phyloP scores from a whole-genome alignment of 2,797 vertebrate genomes.

The Sebastes steindachneri region DNA sequence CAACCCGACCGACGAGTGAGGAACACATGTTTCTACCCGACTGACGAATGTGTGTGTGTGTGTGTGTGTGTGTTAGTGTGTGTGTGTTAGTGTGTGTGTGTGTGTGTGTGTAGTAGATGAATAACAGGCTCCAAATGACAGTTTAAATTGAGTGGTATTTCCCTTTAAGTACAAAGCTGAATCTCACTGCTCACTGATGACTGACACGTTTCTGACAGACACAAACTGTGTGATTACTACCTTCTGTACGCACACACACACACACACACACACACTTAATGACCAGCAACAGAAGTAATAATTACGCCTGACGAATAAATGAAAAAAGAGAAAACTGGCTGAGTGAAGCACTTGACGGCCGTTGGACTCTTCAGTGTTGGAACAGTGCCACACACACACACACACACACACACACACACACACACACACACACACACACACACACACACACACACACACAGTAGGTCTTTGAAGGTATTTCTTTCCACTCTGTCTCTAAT shows the following conservation, averaged over 20 bases:
- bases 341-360: slow-evolving; percentile 31
- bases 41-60: background rate
- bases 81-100: background rate
- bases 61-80: no score
- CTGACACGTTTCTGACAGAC: slow-evolving; percentile 53
- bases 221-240: slow-evolving; percentile 40
- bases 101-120: slow-evolving; percentile 40
- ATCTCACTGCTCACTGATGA: slow-evolving; percentile 25
- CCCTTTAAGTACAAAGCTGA: slow-evolving; percentile 52
- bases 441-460: slow-evolving; percentile 10
- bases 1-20: slow-evolving; percentile 40
- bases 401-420: slow-evolving; percentile 5
- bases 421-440: slow-evolving; percentile 13
- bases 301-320: slow-evolving; percentile 30
- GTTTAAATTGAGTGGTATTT: slow-evolving; percentile 53
- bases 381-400: slow-evolving; percentile 8
- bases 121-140: slow-evolving; percentile 58
- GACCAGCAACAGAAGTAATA: slow-evolving; percentile 26
- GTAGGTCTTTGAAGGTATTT: slow-evolving; percentile 61
- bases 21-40: slow-evolving; percentile 43
- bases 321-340: slow-evolving; percentile 30
- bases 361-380: slow-evolving; percentile 17
- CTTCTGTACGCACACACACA: background rate
- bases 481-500: slow-evolving; percentile 64
- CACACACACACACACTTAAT: slow-evolving; percentile 12